Base-by-base conservation (phyloP, 1,140 invertebrate species). In the Drosophila subpulchrella region DNA sequence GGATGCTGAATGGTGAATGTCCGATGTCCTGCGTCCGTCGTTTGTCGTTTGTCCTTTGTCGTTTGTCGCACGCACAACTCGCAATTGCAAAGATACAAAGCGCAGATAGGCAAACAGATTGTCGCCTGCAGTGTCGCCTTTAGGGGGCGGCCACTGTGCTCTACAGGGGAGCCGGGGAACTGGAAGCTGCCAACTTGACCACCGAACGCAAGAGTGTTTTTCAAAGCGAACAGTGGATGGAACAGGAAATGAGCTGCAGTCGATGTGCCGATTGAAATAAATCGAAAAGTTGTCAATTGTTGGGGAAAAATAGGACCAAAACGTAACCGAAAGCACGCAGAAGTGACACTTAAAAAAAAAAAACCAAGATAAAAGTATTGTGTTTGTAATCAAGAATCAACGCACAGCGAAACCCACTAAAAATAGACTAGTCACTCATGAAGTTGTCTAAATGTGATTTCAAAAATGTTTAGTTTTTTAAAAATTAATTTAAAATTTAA, bases 41-140 rank as follows among this genome's bases (percentile, higher is more conserved):
- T 39, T 20, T 27, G 56, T 51, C 47, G 58, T 50, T 51, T 67
- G 65, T 67, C 56, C 27, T 48, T 44, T 58, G 27, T 63, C 55
- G 61, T 57, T 59, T 57, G 61, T 67, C 54, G 56, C 58, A 61
- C 75, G 65, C 81, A 73, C 76, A 51, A 12, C 60, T 50, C 36
- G 65, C 56, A 74, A 46, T 62, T 62, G 57, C 75, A 50, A 54
- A 86, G 68, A 85, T 78, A 71, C 78, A 81, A 78, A 76, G 75
- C 75, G 57, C 55, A 81, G 82, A 85, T 86, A 81, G 61, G 51
- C 82, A 86, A 85, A 86, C 82, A 86, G 82, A 86, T 85, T 85
- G 82, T 85, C 74, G 82, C 82, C 82, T 62, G 63, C 80, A 86
- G 78, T 71, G 82, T 67, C 39, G 66, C 78, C 44, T 53, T 17